Evolutionary conservation across 2,888 invertebrate species (phyloP).

Genomic region (Strigamia maritima): DNA sequence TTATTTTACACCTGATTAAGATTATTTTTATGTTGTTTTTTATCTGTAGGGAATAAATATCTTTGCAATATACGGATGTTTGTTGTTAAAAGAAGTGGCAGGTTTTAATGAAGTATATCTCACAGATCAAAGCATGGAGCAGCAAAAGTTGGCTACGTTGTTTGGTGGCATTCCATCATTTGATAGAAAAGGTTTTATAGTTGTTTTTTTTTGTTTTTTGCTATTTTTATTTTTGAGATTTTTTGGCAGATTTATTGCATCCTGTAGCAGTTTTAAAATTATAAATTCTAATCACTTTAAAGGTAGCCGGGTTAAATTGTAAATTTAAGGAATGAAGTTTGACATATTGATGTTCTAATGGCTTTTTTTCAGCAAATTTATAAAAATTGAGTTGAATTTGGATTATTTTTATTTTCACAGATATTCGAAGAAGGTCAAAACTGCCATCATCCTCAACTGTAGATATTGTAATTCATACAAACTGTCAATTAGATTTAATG

Average conservation of each 20-base stretch:
- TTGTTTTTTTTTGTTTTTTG: background rate
- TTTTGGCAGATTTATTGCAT: too few species aligned
- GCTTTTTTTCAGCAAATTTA: too few species aligned
- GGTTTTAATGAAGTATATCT: constrained; percentile 43
- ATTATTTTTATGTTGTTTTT: background rate
- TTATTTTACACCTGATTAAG: constrained; percentile 1
- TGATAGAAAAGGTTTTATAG: constrained; percentile 28
- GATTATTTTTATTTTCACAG: constrained; percentile 34
- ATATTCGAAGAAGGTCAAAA: constrained; percentile 1
- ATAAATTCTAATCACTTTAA: constrained; percentile 16
- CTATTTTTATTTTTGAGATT: too few species aligned
- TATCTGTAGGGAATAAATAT: constrained; percentile 42
- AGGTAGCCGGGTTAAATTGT: too few species aligned
- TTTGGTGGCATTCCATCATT: constrained; percentile 43
- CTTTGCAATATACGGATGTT: constrained; percentile 43
- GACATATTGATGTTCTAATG: too few species aligned
- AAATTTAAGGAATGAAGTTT: too few species aligned
- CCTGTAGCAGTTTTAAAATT: too few species aligned
- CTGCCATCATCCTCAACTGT: constrained; percentile 37
- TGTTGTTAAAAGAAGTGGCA: constrained; percentile 42
- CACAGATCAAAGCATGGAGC: constrained; percentile 42
- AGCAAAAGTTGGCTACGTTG: constrained; percentile 42
- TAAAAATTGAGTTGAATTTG: background rate
- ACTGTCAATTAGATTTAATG: constrained; percentile 42
- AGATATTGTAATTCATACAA: constrained; percentile 43